Conservation (phyloP, 2,797 vertebrate species). For the Arrhamphus sclerolepis region DNA sequence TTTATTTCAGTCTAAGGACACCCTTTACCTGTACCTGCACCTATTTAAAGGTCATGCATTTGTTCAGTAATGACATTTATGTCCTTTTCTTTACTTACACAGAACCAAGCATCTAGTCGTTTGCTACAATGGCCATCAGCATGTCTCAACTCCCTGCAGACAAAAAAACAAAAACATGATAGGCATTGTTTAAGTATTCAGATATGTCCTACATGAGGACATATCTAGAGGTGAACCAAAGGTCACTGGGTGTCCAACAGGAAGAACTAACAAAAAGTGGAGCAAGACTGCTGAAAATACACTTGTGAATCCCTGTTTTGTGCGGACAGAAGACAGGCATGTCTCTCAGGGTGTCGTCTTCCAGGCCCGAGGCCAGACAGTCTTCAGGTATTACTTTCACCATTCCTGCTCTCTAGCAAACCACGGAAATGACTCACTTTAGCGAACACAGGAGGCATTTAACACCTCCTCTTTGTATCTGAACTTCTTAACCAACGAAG, state of each 20-base stretch:
- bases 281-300: neutral
- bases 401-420: slow-evolving; percentile 43
- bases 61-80: too few species aligned
- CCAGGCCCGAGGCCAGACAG: slow-evolving; percentile 54
- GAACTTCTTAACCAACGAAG: slow-evolving; percentile 27
- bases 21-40: too few species aligned
- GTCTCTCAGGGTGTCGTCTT: slow-evolving; percentile 71
- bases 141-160: too few species aligned
- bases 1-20: too few species aligned
- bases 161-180: too few species aligned
- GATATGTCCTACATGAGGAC: too few species aligned
- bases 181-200: too few species aligned
- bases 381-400: slow-evolving; percentile 45
- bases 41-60: too few species aligned
- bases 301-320: slow-evolving; percentile 15
- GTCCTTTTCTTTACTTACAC: too few species aligned
- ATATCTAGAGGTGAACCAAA: neutral
- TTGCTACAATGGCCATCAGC: too few species aligned
- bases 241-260: neutral
- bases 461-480: slow-evolving; percentile 25
- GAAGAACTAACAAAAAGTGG: neutral
- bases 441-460: slow-evolving; percentile 34
- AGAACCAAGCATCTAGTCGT: too few species aligned
- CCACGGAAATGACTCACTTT: slow-evolving; percentile 60
- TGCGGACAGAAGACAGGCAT: slow-evolving; percentile 33